Conservation (phyloP, 2,888 invertebrate species). For the Hyalella azteca region DNA sequence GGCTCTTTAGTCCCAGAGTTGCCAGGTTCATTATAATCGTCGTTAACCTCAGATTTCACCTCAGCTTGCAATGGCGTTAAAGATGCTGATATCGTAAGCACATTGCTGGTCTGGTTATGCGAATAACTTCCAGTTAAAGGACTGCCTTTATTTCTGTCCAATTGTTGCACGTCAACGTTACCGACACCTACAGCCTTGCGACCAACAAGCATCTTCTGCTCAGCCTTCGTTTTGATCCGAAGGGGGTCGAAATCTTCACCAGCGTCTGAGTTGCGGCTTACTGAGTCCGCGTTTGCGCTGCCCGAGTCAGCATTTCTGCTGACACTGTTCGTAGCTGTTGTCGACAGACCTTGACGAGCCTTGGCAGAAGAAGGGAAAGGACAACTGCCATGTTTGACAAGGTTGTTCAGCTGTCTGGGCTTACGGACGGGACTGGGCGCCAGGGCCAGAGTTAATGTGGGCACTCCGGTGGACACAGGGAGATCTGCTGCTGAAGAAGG, state of each 20-base stretch:
- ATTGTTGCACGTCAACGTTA: too few relatives aligned
- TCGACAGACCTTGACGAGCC: background rate
- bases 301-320: background rate
- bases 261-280: background rate
- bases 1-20: background rate
- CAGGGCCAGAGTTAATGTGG: background rate
- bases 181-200: too few relatives aligned
- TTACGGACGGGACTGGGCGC: background rate
- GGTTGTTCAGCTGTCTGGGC: conserved; percentile 4
- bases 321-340: background rate
- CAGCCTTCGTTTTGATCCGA: conserved; percentile 28
- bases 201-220: conserved; percentile 10
- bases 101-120: too few relatives aligned
- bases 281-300: background rate
- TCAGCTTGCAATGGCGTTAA: too few relatives aligned
- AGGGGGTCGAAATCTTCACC: background rate
- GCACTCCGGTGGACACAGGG: background rate
- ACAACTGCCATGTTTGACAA: background rate
- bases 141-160: too few relatives aligned
- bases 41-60: too few relatives aligned
- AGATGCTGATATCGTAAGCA: too few relatives aligned
- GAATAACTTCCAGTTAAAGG: too few relatives aligned
- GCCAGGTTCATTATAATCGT: too few relatives aligned
- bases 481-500: background rate
- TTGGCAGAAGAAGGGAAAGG: conserved; percentile 15